Evolutionary conservation across 64 coral and sea anemone species (phyloP).

Genomic region (Stichodactyla helianthus): DNA sequence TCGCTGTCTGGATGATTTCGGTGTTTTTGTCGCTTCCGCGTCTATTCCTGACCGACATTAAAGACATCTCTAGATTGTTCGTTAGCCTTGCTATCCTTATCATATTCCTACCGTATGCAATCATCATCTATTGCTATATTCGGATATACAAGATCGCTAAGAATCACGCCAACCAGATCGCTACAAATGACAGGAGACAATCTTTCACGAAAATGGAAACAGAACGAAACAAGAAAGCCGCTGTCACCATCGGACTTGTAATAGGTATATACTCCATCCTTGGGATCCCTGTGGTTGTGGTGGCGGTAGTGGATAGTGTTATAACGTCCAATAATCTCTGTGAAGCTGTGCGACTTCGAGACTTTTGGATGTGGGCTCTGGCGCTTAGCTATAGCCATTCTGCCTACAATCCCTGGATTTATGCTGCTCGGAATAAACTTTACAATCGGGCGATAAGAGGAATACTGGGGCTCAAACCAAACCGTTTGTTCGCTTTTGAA

Average conservation of each 20-base stretch:
- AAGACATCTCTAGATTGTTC: conserved; percentile 22
- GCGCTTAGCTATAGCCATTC: conserved; percentile 47
- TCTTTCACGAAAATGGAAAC: not conserved
- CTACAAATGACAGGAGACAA: not conserved
- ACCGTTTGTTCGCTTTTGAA: not conserved
- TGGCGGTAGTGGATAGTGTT: conserved; percentile 15
- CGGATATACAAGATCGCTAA: conserved; percentile 50
- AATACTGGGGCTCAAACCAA: not conserved
- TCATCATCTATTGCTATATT: conserved; percentile 66
- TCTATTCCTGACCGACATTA: conserved; percentile 8
- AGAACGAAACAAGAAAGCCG: conserved; percentile 46
- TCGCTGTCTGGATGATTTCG: conserved; percentile 25
- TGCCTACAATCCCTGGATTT: conserved; percentile 57
- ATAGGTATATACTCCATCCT: conserved; percentile 51
- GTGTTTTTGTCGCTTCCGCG: conserved; percentile 25
- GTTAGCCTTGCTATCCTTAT: conserved; percentile 10
- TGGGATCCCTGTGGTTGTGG: conserved; percentile 41
- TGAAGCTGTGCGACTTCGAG: not conserved
- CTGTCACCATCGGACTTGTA: conserved; percentile 50
- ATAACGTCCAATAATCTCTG: not conserved
- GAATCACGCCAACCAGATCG: not conserved
- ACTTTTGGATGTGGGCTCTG: conserved; percentile 45
- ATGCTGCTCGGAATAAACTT: conserved; percentile 38
- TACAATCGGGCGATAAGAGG: conserved; percentile 6
- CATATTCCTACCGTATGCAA: conserved; percentile 22